phyloP scores from a whole-genome alignment of 2,113 vertebrate genomes.

The Telmatochromis brachygnathus region DNA sequence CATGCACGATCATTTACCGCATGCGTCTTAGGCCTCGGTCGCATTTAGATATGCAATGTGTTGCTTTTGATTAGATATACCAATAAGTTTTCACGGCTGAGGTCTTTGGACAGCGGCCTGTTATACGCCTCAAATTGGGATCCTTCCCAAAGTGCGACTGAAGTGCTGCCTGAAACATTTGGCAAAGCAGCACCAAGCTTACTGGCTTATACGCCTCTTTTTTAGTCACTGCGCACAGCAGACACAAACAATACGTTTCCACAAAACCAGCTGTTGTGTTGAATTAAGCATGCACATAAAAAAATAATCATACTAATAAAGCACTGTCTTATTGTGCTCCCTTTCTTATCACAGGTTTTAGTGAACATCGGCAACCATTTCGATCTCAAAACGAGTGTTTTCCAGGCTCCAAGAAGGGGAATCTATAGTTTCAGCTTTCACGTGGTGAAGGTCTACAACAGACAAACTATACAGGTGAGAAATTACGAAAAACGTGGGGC shows the following conservation, averaged over 20 bases:
- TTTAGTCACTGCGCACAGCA: neutral
- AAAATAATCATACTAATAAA: neutral
- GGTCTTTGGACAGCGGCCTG: constrained; percentile 25
- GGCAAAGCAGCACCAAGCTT: neutral
- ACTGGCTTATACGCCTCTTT: neutral
- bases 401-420: constrained; percentile 93
- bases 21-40: neutral
- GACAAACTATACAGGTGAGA: constrained; percentile 99
- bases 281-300: neutral
- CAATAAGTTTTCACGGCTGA: constrained; percentile 7
- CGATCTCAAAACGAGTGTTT: constrained; percentile 95
- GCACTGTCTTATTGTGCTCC: neutral
- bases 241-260: neutral
- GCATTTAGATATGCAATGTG: neutral
- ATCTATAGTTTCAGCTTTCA: constrained; percentile 99
- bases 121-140: neutral
- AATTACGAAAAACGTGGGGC: neutral
- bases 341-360: constrained; percentile 81
- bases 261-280: neutral
- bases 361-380: constrained; percentile 99
- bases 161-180: constrained; percentile 15
- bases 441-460: constrained; percentile 99
- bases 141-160: constrained; percentile 15
- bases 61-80: neutral
- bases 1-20: neutral